Evolutionary conservation across 2,888 invertebrate genomes (phyloP), one percentile per base, ranked within the genome.

Genomic region (Odontomyia ornata): DNA sequence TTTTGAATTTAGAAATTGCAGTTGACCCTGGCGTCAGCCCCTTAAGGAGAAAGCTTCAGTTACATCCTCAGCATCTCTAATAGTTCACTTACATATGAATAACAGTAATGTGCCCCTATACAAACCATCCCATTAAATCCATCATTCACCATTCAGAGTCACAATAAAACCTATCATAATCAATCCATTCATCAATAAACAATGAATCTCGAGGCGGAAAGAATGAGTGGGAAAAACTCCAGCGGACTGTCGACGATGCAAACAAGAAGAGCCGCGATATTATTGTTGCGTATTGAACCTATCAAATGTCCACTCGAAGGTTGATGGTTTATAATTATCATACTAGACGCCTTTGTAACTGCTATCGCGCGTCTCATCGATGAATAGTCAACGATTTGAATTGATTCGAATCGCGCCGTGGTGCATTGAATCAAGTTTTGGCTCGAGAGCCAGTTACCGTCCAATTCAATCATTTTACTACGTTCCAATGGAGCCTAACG

Each of bases 251-350:
- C 23, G 2, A n/a, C 27, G 56, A 28, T 27, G 56, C 72, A 56
- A 56, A 73, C 73, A 57, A 57, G 43, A 3, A 15, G 57, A 73
- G 56, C 18, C 7, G n/a, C n/a, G 47, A 47, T 47, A 28, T n/a
- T 13, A 64, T 64, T 47, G 47, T 7, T 18, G 36, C 57, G 73
- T 60, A 73, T 73, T 73, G 73, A 73, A 73, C 25, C 28, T 73
- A 73, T 73, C 73, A 57, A 60, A 73, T 73, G 73, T 73, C 73
- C 73, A 73, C 73, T 73, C 46, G 73, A 73, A 36, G 23, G 18
- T 60, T 73, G 73, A 73, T 73, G 73, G 57, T 28, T 73, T 36
- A 73, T 73, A 73, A 73, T 73, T 73, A 60, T 73, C 36, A 73
- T 73, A 43, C 60, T 60, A 27, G 73, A 73, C 52, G 57, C 73